Base-by-base conservation (phyloP, 2,888 invertebrate species). In the Sminthurinus aureus region DNA sequence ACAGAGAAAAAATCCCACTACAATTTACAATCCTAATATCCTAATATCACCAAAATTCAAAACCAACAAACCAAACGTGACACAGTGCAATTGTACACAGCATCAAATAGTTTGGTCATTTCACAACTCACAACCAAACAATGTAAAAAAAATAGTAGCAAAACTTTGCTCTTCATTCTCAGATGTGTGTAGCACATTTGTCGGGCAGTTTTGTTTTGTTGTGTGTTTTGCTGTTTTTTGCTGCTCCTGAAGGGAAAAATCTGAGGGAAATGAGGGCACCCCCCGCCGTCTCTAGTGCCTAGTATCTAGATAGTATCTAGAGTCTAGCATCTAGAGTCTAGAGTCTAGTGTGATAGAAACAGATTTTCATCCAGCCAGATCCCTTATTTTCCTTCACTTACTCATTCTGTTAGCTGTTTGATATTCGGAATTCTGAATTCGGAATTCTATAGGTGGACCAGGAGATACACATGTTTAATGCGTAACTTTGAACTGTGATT, bases 401-500 rank as follows among this genome's bases (percentile, higher is more conserved):
- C 6, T 38, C 38, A 38, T 38, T 38, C 38, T 38, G 38, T 38
- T 38, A n/a, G n/a, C 38, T 38, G 6, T 38, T 38, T 4, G 1
- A 38, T 38, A 38, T 38, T 38, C 38, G 1, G 38, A 4, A 38
- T 38, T 38, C 38, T 38, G 6, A 1, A 4, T 38, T 38, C 38
- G 1, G 6, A 1, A 6, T 38, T 38, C 38, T 38, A 38, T 1
- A 38, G 38, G 38, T 38, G 38, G 38, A 38, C 38, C n/a, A n/a
- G n/a, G 9, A 4, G 64, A 64, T 13, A 9, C 9, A 67, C 20
- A 67, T 9, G 22, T 13, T n/a, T 11, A 77, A 67, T 9, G 22
- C 1, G 38, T 11, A 77, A 71, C 73, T 80, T 80, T 80, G 71
- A 80, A 73, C 73, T 73, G n/a, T 52, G 77, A 77, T 75, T 82